Percentiles rank a stretch among this genome's conserved stretches.
phyloP scores from a whole-genome alignment of 23 tunicate species.

The Trididemnum clinides region DNA sequence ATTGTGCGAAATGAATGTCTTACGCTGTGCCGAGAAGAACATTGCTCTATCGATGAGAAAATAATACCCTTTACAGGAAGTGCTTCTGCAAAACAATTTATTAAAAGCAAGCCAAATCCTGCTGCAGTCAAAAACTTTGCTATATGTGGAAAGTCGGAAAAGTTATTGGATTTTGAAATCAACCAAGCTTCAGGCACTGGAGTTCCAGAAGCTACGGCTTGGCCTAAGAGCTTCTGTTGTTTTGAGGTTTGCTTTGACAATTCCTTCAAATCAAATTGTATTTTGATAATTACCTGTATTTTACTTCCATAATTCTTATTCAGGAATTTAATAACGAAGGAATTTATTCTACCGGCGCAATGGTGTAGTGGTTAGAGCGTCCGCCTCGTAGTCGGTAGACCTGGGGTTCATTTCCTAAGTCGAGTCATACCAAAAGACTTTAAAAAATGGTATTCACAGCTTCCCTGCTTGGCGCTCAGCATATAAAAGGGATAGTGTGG shows the following conservation, averaged over 20 bases:
- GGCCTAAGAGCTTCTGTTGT: not conserved
- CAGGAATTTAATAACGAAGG: too few relatives aligned
- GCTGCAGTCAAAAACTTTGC: not conserved
- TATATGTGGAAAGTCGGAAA: not conserved
- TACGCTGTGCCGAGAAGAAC: not conserved
- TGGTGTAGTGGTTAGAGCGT: too few relatives aligned
- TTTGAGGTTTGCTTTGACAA: not conserved
- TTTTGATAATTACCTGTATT: not conserved
- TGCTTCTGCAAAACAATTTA: not conserved
- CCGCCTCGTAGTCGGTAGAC: too few relatives aligned
- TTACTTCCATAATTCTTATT: not conserved
- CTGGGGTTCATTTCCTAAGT: too few relatives aligned
- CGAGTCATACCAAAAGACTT: too few relatives aligned
- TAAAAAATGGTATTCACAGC: too few relatives aligned
- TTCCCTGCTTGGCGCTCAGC: too few relatives aligned
- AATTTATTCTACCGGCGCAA: too few relatives aligned
- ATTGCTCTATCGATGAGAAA: not conserved
- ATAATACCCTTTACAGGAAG: not conserved
- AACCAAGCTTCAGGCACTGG: not conserved
- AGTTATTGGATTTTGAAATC: not conserved
- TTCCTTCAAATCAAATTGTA: not conserved
- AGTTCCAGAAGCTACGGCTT: not conserved
- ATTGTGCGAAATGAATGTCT: not conserved
- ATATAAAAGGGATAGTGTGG: too few relatives aligned
- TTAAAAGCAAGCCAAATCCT: not conserved